Evolutionary conservation across 2,797 vertebrate species (phyloP).

Genomic region (Danio tinwini): DNA sequence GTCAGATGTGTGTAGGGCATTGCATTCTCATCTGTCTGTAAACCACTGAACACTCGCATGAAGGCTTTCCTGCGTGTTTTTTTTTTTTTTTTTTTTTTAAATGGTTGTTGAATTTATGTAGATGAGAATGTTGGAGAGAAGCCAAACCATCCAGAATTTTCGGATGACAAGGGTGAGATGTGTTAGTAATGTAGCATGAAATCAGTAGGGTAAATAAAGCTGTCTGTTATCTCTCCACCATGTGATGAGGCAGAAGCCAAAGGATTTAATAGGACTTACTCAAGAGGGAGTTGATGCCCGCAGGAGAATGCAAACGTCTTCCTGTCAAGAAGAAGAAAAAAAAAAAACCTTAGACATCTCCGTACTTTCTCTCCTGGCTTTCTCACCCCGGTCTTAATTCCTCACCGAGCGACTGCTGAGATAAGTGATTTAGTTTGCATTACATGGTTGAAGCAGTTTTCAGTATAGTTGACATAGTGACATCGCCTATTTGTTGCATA

Average conservation of each 20-base stretch:
- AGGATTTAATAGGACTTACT: slow-evolving; percentile 68
- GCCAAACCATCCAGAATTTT: slow-evolving; percentile 60
- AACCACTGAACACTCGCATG: slow-evolving; percentile 15
- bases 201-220: slow-evolving; percentile 74
- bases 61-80: neutral
- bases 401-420: slow-evolving; percentile 23
- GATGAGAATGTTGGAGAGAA: slow-evolving; percentile 45
- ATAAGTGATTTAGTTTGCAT: slow-evolving; percentile 48
- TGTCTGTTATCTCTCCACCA: slow-evolving; percentile 69
- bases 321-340: slow-evolving; percentile 62
- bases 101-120: slow-evolving; percentile 21
- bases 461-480: slow-evolving; percentile 32
- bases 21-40: slow-evolving; percentile 28
- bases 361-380: slow-evolving; percentile 39
- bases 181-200: slow-evolving; percentile 70
- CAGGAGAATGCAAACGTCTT: slow-evolving; percentile 61
- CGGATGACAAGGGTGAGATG: slow-evolving; percentile 63
- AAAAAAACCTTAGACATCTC: slow-evolving; percentile 61
- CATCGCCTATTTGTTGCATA: slow-evolving; percentile 19
- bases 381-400: slow-evolving; percentile 34
- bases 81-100: slow-evolving; percentile 15
- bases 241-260: slow-evolving; percentile 68
- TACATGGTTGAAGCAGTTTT: slow-evolving; percentile 38
- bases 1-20: slow-evolving; percentile 5
- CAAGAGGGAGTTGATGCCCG: slow-evolving; percentile 62